Evolutionary conservation across 37 sponge, comb jelly and placozoan genomes (phyloP), one percentile per base, ranked within the genome.

Genomic region (Diacarnus erythraeanus): DNA sequence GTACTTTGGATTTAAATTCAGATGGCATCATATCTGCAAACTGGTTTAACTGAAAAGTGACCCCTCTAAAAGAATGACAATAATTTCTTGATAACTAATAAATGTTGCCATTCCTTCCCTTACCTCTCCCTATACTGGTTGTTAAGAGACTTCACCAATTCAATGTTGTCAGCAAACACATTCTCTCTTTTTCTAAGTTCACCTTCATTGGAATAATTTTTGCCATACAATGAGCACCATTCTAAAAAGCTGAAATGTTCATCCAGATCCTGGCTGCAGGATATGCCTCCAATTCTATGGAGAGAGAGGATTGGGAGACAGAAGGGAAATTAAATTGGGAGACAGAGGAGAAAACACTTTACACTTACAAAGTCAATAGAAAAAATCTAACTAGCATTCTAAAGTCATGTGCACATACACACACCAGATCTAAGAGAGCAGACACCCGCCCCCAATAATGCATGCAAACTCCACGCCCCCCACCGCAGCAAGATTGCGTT

Each of bases 21-120:
- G 75, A 51, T 5, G 60, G 23, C 25, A 82, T 80, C 69, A 94
- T n/a, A 68, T 94, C 90, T 38, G 90, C 90, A 83, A 94, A 94
- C 79, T 83, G 75, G 77, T 94, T 94, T 30, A 90, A 9, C 0
- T 51, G 29, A 70, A 92, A 92, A 39, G 40, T 76, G 31, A 87
- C 57, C 33, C 77, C 64, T 40, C 84, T 83, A 77, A 23, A 63
- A n/a, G 2, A 29, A 87, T 38, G 25, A 4, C 4, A 22, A 40
- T 64, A 27, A 17, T 42, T 47, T 25, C 23, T 67, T 51, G 23
- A 69, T 42, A 60, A 3, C 38, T 66, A 20, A 36, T 17, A 15
- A 6, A 60, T 12, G 12, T 39, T n/a, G 30, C n/a, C n/a, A 36
- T 3, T 33, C 9, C 10, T 35, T 12, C 85, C 60, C 67, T 8